Conservation (phyloP, 1,140 invertebrate species). For the Drepana arcuata region DNA sequence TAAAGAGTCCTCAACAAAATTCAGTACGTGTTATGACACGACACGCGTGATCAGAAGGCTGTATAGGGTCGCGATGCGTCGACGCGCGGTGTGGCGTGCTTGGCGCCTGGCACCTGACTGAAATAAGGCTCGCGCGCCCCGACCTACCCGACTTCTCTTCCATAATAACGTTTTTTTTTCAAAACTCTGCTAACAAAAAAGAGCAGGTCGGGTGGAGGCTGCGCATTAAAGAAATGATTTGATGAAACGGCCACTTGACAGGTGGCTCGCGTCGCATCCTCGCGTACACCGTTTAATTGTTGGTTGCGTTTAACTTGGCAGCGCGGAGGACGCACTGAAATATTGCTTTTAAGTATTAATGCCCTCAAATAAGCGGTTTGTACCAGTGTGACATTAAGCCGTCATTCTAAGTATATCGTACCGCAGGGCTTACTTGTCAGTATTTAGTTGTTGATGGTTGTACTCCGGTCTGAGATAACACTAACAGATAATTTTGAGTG, state of each 20-base stretch:
- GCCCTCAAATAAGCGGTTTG: constrained; percentile 49
- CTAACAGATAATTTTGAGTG: too few relatives aligned
- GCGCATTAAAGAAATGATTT: constrained; percentile 68
- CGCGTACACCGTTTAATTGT: constrained; percentile 52
- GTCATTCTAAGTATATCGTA: too few relatives aligned
- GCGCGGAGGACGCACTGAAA: constrained; percentile 47
- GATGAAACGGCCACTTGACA: constrained; percentile 65
- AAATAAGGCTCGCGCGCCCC: constrained; percentile 57
- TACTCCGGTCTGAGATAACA: too few relatives aligned
- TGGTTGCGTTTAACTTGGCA: constrained; percentile 39
- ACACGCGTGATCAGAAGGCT: constrained; percentile 27
- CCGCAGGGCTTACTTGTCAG: too few relatives aligned
- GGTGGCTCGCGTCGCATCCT: constrained; percentile 59
- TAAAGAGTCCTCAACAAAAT: too few relatives aligned
- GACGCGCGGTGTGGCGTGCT: constrained; percentile 39
- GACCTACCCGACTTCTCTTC: constrained; percentile 61
- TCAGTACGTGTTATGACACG: too few relatives aligned
- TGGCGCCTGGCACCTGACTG: constrained; percentile 64
- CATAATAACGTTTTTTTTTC: constrained; percentile 56
- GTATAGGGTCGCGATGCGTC: constrained; percentile 18
- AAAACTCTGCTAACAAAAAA: constrained; percentile 59
- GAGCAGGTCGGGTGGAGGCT: constrained; percentile 58
- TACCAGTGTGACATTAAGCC: constrained; percentile 42
- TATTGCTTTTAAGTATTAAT: constrained; percentile 58
- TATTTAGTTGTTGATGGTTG: too few relatives aligned